Conservation (phyloP, 1,140 invertebrate genomes). For the Streblospio benedicti region DNA sequence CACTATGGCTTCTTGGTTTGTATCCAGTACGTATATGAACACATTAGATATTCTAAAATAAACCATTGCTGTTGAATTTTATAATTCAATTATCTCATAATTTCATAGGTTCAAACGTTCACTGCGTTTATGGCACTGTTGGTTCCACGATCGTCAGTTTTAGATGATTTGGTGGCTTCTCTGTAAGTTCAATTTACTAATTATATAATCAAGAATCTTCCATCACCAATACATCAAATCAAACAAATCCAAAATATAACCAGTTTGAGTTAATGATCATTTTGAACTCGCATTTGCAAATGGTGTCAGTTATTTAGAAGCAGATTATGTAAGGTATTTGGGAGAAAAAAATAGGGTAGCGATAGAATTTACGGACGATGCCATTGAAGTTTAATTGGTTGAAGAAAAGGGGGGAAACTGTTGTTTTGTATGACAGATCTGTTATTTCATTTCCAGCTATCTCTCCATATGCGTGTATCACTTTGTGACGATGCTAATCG, state of each 20-base stretch:
- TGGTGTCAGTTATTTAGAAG: neutral
- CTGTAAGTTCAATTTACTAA: constrained; percentile 2
- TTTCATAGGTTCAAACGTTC: neutral
- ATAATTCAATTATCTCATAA: neutral
- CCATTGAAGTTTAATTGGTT: no score
- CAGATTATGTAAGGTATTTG: no score
- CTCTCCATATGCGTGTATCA: neutral
- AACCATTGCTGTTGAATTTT: neutral
- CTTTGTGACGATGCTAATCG: neutral
- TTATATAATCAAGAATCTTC: no score
- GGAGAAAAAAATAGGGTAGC: no score
- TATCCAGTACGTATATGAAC: neutral
- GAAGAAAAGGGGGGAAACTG: no score
- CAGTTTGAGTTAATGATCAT: neutral
- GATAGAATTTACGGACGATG: no score
- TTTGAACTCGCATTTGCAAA: neutral
- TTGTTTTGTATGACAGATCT: neutral
- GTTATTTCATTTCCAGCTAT: neutral
- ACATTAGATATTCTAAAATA: neutral
- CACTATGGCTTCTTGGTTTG: neutral
- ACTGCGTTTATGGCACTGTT: neutral
- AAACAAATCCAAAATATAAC: no score
- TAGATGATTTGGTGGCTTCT: neutral
- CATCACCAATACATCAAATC: no score
- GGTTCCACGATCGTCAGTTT: neutral